A percentile compares a stretch with the other conserved stretches of the same genome.
Evolutionary conservation across 35 echinoderm and acorn worm genomes (phyloP).

Genomic region (Eucidaris tribuloides): DNA sequence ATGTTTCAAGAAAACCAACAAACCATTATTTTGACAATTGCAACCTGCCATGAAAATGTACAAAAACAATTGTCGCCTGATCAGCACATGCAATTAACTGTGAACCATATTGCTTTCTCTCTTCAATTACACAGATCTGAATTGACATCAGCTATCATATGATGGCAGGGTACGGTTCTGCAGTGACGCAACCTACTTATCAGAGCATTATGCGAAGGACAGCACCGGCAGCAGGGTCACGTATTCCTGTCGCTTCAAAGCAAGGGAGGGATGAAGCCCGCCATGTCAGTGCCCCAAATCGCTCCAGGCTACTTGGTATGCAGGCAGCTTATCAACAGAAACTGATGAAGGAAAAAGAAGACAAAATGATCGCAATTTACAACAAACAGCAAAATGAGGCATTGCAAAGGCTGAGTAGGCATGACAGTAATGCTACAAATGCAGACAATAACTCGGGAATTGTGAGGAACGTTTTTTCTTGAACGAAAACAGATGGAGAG

Average conservation of each 20-base stretch:
- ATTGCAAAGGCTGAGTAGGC: constrained; percentile 20
- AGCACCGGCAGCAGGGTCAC: constrained; percentile 43
- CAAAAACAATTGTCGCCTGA: too few species aligned
- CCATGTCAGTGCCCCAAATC: constrained; percentile 75
- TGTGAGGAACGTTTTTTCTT: constrained; percentile 81
- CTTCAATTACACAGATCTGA: too few species aligned
- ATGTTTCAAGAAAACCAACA: too few species aligned
- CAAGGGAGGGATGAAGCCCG: not conserved
- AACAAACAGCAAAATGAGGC: constrained; percentile 61
- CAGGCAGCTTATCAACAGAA: constrained; percentile 64
- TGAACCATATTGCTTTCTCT: too few species aligned
- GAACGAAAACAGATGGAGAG: constrained; percentile 67
- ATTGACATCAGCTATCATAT: too few species aligned
- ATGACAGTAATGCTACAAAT: not conserved
- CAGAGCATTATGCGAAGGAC: constrained; percentile 51
- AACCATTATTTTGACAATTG: too few species aligned
- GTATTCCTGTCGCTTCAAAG: constrained; percentile 11
- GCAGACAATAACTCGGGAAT: constrained; percentile 42
- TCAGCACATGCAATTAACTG: too few species aligned
- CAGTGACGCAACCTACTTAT: not conserved
- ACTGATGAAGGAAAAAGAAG: constrained; percentile 80
- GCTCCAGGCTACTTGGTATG: constrained; percentile 63
- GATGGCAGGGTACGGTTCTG: constrained; percentile 17
- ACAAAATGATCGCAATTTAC: constrained; percentile 75
- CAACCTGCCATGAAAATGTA: too few species aligned